These are phyloP conservation scores for Podilymbus podiceps DNA, from an alignment of 2,113 vertebrate species.

Conservation along the genomic window DNA sequence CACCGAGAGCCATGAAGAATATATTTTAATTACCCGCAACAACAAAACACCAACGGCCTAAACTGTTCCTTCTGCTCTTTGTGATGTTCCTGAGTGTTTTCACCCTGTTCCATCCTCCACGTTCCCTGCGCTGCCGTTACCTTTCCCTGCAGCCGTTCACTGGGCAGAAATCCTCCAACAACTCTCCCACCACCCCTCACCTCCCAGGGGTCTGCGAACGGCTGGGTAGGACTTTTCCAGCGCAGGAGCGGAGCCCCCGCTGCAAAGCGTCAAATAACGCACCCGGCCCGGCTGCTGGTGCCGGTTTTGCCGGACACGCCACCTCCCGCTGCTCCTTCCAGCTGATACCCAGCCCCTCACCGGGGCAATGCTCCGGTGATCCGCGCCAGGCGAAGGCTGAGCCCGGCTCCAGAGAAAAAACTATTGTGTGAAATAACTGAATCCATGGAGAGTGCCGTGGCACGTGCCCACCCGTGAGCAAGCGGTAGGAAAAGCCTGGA, in stretches of 20 bases:
- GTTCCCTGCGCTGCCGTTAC: neutral
- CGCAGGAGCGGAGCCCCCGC: accelerated
- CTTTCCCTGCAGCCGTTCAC: neutral
- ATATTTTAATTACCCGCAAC: neutral
- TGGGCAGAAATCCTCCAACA: neutral
- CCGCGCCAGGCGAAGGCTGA: neutral
- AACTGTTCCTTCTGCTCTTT: neutral
- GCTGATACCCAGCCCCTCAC: neutral
- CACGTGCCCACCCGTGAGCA: neutral
- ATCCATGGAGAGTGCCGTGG: accelerated
- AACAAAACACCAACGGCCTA: neutral
- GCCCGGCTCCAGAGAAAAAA: neutral
- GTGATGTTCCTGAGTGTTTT: neutral
- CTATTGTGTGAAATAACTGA: accelerated
- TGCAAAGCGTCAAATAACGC: accelerated
- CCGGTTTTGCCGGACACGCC: neutral
- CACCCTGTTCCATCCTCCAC: neutral
- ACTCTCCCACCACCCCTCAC: accelerated
- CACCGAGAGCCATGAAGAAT: neutral
- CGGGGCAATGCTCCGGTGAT: accelerated
- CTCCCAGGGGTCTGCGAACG: neutral
- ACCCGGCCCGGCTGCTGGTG: neutral
- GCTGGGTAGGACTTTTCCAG: neutral
- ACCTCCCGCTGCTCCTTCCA: neutral
- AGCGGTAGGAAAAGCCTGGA: neutral